Conservation (phyloP, 2,888 invertebrate genomes). For the Melipona bicolor region DNA sequence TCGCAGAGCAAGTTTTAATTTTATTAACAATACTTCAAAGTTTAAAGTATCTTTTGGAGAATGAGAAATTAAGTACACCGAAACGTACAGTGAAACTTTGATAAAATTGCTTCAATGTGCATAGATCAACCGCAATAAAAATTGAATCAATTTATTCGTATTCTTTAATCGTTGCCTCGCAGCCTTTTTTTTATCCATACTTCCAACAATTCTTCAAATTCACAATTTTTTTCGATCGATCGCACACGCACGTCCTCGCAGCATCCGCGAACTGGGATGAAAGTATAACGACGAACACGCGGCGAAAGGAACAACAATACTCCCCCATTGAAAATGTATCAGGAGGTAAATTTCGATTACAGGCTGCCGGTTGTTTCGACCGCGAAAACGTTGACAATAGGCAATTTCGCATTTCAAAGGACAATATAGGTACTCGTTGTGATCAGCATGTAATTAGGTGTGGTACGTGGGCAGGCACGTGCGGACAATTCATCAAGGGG, state of each 20-base stretch:
- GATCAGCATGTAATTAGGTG: constrained; percentile 83
- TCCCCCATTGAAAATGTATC: constrained; percentile 62
- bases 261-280: constrained; percentile 6
- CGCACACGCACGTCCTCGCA: background rate
- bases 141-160: background rate
- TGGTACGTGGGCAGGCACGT: constrained; percentile 81
- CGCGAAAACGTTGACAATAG: constrained; percentile 78
- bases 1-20: background rate
- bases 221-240: background rate
- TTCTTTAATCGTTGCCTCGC: too few relatives aligned
- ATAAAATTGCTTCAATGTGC: background rate
- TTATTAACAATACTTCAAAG: too few relatives aligned
- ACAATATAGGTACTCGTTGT: constrained; percentile 79
- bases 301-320: constrained; percentile 34
- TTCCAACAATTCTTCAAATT: background rate
- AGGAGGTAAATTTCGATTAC: constrained; percentile 64
- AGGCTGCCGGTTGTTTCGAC: constrained; percentile 69
- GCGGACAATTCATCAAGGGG: constrained; percentile 83
- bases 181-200: background rate
- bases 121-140: background rate
- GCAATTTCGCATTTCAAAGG: constrained; percentile 79
- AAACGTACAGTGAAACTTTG: background rate
- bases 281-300: background rate
- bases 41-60: too few relatives aligned
- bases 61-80: too few relatives aligned